phyloP scores from a whole-genome alignment of 2,888 invertebrate genomes.

The Cyrtodaria siliqua region DNA sequence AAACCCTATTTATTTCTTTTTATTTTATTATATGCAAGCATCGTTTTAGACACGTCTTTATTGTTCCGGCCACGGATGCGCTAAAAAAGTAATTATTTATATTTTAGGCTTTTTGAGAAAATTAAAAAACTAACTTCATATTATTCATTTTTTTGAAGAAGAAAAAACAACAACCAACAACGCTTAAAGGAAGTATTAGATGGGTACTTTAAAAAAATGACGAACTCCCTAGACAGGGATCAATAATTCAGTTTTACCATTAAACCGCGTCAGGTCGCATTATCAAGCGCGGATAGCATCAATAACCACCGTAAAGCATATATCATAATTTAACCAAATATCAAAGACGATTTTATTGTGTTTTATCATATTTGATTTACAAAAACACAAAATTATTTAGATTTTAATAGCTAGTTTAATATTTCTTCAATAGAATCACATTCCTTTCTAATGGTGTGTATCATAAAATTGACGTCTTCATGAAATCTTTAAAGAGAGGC shows the following conservation, averaged over 20 bases:
- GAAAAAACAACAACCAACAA: too few relatives aligned
- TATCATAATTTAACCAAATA: conserved; percentile 41
- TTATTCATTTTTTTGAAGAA: too few relatives aligned
- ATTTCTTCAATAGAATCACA: conserved; percentile 39
- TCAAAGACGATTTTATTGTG: conserved; percentile 36
- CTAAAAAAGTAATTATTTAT: too few relatives aligned
- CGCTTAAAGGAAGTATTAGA: too few relatives aligned
- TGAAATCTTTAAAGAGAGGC: conserved; percentile 29
- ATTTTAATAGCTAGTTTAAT: conserved; percentile 48
- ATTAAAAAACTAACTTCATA: too few relatives aligned
- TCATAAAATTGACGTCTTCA: conserved; percentile 41
- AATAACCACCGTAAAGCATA: conserved; percentile 33
- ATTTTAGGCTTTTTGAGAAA: too few relatives aligned
- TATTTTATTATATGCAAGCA: too few relatives aligned
- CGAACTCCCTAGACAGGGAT: too few relatives aligned
- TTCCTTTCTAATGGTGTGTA: conserved; percentile 51
- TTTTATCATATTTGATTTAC: conserved; percentile 53
- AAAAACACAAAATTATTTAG: conserved; percentile 48
- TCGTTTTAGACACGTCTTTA: too few relatives aligned
- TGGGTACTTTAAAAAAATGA: too few relatives aligned
- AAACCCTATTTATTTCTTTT: too few relatives aligned
- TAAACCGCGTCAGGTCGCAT: conserved; percentile 7
- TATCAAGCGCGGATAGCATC: conserved; percentile 27
- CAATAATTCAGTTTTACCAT: conserved; percentile 25
- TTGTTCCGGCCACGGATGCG: too few relatives aligned